Base-by-base conservation (phyloP, 35 echinoderm and acorn worm species). In the Heliocidaris erythrogramma region DNA sequence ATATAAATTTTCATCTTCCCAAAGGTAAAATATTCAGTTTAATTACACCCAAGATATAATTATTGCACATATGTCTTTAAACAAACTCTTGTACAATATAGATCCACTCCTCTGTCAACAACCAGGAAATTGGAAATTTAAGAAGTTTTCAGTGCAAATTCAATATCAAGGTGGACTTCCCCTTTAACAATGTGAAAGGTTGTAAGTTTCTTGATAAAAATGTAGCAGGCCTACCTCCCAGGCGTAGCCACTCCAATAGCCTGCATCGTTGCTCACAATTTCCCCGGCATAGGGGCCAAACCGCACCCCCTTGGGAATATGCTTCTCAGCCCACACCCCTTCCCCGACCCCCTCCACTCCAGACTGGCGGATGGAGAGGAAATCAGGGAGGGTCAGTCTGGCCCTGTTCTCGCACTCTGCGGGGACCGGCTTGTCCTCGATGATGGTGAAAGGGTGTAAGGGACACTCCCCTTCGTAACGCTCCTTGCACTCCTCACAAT, bases 211-310 rank as follows among this genome's bases (percentile, higher is more conserved):
- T 42, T 42, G 3, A 13, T 56, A 56, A 56, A 56, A 56, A 14
- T 2, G 14, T 12, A 78, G 24, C 32, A 89, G 31, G 24, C 92
- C 92, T 95, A 99, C 98, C 98, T 99, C 97, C 98, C 98, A 99
- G 27, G 98, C 97, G 88, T 97, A 99, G 24, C 97, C 98, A 96
- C 98, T 97, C 47, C 94, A 91, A 59, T 95, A 91, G 17, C 97
- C 98, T 13, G 78, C 96, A 30, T 95, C 69, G 85, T 94, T 95
- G 47, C 92, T 85, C 2, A 99, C 98, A 84, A 99, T 93, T 78
- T 99, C 97, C 31, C 98, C 98, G 85, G 52, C 95, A 93, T 99
- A 99, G 7, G 97, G 98, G 29, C 98, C 98, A 96, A 99, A 99
- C 52, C 97, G 50, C 17, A 99, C 98, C 85, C 98, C 97, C 93